Evolutionary conservation across 2,888 invertebrate species (phyloP).

Genomic region (Amphipoea oculea): DNA sequence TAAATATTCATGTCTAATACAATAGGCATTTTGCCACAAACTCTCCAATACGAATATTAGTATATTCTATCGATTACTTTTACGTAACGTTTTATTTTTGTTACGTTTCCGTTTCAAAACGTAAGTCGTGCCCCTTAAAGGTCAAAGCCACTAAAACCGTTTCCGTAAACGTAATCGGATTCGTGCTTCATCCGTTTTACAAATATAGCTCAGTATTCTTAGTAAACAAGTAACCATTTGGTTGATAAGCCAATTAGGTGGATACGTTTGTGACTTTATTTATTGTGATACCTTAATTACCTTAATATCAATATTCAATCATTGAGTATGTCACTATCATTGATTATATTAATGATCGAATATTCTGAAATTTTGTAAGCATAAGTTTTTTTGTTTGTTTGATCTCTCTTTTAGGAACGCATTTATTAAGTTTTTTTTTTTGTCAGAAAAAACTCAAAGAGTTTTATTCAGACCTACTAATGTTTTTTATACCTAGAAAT

Average conservation of each 20-base stretch:
- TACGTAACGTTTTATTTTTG: not conserved
- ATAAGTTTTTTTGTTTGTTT: not conserved
- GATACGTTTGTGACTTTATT: not conserved
- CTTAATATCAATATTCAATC: not conserved
- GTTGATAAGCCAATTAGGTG: constrained; percentile 10
- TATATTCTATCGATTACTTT: not conserved
- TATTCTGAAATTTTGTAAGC: not conserved
- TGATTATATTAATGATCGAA: not conserved
- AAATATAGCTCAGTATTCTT: constrained; percentile 16
- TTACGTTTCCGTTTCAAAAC: not conserved
- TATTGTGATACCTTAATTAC: not conserved
- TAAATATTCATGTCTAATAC: not conserved
- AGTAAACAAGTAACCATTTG: constrained; percentile 31
- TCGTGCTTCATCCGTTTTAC: constrained; percentile 32
- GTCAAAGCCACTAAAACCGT: constrained; percentile 26
- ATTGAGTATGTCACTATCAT: not conserved
- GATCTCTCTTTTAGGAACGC: not conserved
- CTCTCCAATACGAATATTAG: not conserved
- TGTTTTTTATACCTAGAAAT: not conserved
- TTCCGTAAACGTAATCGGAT: constrained; percentile 41
- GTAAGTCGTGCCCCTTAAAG: constrained; percentile 7
- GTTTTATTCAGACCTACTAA: not conserved
- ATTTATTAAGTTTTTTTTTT: not conserved
- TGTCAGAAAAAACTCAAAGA: too few relatives aligned
- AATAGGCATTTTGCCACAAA: not conserved